phyloP scores from a whole-genome alignment of 53 echinoderm and acorn worm species.

The Stichopus horrens region DNA sequence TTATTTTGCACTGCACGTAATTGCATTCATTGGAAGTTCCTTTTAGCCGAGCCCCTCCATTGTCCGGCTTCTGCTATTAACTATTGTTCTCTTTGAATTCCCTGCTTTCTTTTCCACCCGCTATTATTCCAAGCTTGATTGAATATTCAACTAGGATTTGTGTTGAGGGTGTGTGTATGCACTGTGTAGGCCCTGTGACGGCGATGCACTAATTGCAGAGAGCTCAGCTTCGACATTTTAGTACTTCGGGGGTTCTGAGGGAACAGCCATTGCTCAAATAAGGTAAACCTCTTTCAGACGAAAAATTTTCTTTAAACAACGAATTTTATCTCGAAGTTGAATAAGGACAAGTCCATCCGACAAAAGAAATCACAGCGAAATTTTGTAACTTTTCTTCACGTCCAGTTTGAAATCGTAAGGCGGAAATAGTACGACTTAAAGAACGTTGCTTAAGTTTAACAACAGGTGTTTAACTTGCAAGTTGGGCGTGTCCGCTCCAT shows the following conservation, averaged over 20 bases:
- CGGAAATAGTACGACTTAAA: not conserved
- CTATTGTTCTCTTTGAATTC: conserved; percentile 36
- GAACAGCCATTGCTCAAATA: not conserved
- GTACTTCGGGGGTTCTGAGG: not conserved
- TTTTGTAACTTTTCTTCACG: not conserved
- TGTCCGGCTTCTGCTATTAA: conserved; percentile 33
- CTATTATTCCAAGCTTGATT: conserved; percentile 42
- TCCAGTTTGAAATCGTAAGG: not conserved
- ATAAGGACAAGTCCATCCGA: not conserved
- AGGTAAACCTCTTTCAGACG: not conserved
- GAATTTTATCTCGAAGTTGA: not conserved
- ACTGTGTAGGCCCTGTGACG: conserved; percentile 39
- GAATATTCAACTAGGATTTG: conserved; percentile 42
- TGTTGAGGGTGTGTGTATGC: conserved; percentile 29
- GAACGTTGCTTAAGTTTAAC: no score
- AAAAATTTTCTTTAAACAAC: no score
- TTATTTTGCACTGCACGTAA: conserved; percentile 30
- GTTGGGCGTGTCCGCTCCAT: conserved; percentile 8
- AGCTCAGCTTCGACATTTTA: not conserved
- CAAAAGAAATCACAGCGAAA: not conserved
- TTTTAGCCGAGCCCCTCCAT: conserved; percentile 40
- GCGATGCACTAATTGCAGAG: not conserved
- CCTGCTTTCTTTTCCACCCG: conserved; percentile 34
- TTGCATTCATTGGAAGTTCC: conserved; percentile 44
- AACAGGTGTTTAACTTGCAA: conserved; percentile 10